Evolutionary conservation across 1,140 invertebrate genomes (phyloP), one percentile per base, ranked within the genome.

Genomic region (Caerostris darwini): DNA sequence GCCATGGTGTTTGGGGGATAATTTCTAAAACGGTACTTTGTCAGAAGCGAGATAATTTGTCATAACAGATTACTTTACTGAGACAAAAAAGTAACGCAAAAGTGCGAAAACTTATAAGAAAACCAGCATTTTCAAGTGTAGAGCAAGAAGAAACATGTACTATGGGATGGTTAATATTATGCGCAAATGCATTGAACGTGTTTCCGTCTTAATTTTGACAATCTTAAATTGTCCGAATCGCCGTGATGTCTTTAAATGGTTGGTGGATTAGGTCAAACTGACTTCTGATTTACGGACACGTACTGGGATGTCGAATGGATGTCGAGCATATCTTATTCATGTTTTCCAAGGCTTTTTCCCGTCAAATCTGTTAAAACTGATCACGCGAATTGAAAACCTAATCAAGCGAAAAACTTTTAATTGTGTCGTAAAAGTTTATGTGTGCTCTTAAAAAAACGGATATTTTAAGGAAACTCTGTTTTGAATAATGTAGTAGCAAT

Each of bases 201-300:
- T 50, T 50, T 77, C 71, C 71, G 50, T 77, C 71, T 77, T 77
- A 77, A 77, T 77, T 77, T 77, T 77, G 71, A 77, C 34, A 34
- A 34, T 77, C 71, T 34, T 77, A 77, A 77, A 77, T 77, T 77
- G 71, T 53, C 19, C 50, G 71, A 77, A 77, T 77, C 71, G 71
- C 71, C 71, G 71, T 77, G 34, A 53, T 50, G 50, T 50, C 71
- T 77, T 77, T 53, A 34, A 50, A 77, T 77, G 71, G 34, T 50
- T 77, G 19, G 53, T 8, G 71, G 71, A 77, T 34, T 77, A 50
- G 71, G 19, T 34, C 67, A 7, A 5, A 14, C 7, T 64, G 61
- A 17, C 5, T 14, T 77, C 8, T 14, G 71, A 77, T 77, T 77
- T 77, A 53, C 71, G 10, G 53, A 77, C 34, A 50, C 19, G 34